Evolutionary conservation across 2,888 invertebrate species (phyloP).

Genomic region (Netelia fuscicornis): DNA sequence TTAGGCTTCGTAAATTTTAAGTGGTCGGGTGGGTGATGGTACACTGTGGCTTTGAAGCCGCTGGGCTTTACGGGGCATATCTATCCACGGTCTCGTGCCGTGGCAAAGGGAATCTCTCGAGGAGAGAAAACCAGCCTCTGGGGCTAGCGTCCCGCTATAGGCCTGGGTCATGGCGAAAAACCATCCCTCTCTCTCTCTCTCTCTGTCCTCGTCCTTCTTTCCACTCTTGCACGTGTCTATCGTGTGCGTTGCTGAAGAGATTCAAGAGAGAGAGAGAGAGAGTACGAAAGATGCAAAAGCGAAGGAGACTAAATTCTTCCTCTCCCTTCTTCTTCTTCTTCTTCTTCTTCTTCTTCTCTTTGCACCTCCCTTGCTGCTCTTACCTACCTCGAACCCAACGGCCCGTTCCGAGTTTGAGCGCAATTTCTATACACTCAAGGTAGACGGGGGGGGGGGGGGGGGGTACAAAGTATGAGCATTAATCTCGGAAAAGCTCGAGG

Average conservation of each 20-base stretch:
- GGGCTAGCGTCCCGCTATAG: not conserved
- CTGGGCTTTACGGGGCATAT: not conserved
- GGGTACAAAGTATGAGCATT: conserved; percentile 13
- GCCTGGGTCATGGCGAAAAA: conserved; percentile 34
- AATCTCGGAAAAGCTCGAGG: conserved; percentile 22
- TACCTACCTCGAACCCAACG: too few species aligned
- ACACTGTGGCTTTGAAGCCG: conserved; percentile 47
- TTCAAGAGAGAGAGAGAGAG: not conserved
- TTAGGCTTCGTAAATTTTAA: conserved; percentile 61
- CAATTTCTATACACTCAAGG: conserved; percentile 20
- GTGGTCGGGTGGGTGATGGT: conserved; percentile 27
- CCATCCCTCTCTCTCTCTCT: too few species aligned
- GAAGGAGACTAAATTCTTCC: conserved; percentile 19
- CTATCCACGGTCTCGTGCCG: conserved; percentile 9
- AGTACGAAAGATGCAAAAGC: conserved; percentile 24
- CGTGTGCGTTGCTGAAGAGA: conserved; percentile 28
- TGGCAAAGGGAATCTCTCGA: conserved; percentile 46
- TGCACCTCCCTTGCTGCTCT: too few species aligned
- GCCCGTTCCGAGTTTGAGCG: not conserved
- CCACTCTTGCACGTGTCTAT: conserved; percentile 46
- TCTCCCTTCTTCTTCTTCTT: not conserved
- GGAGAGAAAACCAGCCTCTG: conserved; percentile 25
- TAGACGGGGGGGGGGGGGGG: too few species aligned
- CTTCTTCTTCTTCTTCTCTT: not conserved
- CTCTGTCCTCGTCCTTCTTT: too few species aligned